phyloP scores from a whole-genome alignment of 2,113 vertebrate species.

The Hepsetus odoe region DNA sequence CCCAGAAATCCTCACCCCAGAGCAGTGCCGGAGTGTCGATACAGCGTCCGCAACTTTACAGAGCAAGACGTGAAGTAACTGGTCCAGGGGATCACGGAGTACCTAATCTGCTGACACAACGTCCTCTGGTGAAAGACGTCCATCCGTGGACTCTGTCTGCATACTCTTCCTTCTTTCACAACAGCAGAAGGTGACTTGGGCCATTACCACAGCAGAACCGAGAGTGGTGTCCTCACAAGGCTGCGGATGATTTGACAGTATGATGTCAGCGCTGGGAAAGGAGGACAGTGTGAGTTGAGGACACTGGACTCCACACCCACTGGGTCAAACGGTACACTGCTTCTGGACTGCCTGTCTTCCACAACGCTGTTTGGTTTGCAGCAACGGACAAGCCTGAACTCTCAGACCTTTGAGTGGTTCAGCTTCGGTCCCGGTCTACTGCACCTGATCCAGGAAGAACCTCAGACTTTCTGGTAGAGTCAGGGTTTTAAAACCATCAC shows the following conservation, averaged over 20 bases:
- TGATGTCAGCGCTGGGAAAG: constrained; percentile 46
- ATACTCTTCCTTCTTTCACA: constrained; percentile 14
- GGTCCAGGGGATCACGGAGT: not conserved
- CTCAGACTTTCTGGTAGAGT: too few relatives aligned
- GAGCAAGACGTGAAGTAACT: not conserved
- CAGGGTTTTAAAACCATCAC: too few relatives aligned
- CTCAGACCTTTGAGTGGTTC: not conserved
- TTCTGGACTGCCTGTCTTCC: not conserved
- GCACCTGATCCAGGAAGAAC: too few relatives aligned
- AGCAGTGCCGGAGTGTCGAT: not conserved
- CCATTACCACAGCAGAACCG: constrained; percentile 17
- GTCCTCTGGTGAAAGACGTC: not conserved
- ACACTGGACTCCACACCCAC: constrained; percentile 1
- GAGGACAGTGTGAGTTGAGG: constrained; percentile 27
- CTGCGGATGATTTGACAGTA: constrained; percentile 30
- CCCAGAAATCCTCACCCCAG: too few relatives aligned
- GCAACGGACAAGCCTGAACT: too few relatives aligned
- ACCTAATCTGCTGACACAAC: not conserved
- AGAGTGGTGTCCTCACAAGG: constrained; percentile 2
- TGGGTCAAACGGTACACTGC: not conserved
- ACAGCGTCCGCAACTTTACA: not conserved
- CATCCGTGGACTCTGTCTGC: not conserved
- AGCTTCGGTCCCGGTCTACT: not conserved
- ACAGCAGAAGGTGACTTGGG: constrained; percentile 35
- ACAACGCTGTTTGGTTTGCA: not conserved